These are phyloP conservation scores for Yponomeuta evonymella DNA, from an alignment of 2,888 invertebrate species.

Conservation along the genomic window DNA sequence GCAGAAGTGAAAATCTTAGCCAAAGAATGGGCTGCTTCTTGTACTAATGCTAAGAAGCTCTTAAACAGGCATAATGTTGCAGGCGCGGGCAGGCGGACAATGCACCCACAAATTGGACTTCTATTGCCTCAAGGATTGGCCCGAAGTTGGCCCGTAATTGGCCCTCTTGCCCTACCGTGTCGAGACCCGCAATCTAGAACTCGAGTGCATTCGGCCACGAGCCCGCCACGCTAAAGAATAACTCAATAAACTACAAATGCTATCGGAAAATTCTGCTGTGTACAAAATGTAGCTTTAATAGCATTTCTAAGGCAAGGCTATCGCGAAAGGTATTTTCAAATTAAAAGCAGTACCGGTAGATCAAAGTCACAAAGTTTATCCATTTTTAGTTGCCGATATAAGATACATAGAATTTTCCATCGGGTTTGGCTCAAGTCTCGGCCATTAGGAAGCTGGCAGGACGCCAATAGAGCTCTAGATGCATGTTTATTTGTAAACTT, in stretches of 20 bases:
- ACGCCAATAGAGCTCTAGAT: slow-evolving; percentile 56
- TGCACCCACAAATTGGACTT: slow-evolving; percentile 67
- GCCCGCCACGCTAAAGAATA: slow-evolving; percentile 25
- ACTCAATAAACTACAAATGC: slow-evolving; percentile 27
- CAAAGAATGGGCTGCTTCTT: not conserved
- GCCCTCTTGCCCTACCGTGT: slow-evolving; percentile 39
- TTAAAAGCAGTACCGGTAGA: not conserved
- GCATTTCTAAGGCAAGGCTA: not conserved
- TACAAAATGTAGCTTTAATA: not conserved
- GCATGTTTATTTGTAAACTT: slow-evolving; percentile 68
- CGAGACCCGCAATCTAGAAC: slow-evolving; percentile 31
- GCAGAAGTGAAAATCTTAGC: not conserved
- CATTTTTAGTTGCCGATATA: slow-evolving; percentile 62
- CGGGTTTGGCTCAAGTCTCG: slow-evolving; percentile 59
- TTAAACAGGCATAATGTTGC: slow-evolving; percentile 19
- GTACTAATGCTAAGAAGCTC: not conserved
- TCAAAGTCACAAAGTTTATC: slow-evolving; percentile 30
- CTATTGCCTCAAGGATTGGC: slow-evolving; percentile 43
- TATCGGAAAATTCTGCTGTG: not conserved
- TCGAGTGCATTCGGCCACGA: slow-evolving; percentile 24
- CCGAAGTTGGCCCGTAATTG: slow-evolving; percentile 52
- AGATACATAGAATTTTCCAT: slow-evolving; percentile 61
- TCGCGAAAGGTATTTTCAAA: not conserved
- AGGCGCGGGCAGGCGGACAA: slow-evolving; percentile 48
- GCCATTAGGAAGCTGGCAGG: slow-evolving; percentile 67